phyloP scores from a whole-genome alignment of 1,140 invertebrate genomes.

The Frieseomelitta varia region DNA sequence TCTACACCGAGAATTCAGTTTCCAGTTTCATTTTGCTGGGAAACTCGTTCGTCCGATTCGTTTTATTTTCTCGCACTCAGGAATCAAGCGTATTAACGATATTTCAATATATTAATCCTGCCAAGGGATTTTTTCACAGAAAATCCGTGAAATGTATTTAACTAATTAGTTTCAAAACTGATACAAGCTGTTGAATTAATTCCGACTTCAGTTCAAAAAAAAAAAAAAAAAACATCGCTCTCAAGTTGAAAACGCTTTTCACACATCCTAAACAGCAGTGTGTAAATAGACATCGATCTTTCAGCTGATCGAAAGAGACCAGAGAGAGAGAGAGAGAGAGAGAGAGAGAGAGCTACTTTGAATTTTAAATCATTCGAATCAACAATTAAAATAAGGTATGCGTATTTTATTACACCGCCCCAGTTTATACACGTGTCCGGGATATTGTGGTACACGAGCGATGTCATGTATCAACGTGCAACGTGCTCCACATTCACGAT shows the following conservation, averaged over 20 bases:
- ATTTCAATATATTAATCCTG: background rate
- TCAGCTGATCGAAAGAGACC: background rate
- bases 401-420: background rate
- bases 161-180: background rate
- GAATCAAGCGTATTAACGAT: background rate
- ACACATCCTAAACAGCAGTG: background rate
- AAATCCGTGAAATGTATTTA: background rate
- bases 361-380: constrained; percentile 25
- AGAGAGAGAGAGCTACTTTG: background rate
- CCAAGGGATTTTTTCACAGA: background rate
- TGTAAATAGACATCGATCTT: background rate
- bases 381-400: constrained; percentile 30
- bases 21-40: background rate
- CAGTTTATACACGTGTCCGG: constrained; percentile 16
- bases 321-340: background rate
- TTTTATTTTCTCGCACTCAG: background rate
- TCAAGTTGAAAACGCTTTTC: background rate
- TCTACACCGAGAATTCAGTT: background rate
- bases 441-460: background rate
- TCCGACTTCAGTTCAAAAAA: too few species aligned
- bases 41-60: background rate
- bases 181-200: background rate
- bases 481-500: background rate
- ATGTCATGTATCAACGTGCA: background rate
- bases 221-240: too few species aligned